Conservation (phyloP, 1,140 invertebrate species). For the Chrysomallon squamiferum region DNA sequence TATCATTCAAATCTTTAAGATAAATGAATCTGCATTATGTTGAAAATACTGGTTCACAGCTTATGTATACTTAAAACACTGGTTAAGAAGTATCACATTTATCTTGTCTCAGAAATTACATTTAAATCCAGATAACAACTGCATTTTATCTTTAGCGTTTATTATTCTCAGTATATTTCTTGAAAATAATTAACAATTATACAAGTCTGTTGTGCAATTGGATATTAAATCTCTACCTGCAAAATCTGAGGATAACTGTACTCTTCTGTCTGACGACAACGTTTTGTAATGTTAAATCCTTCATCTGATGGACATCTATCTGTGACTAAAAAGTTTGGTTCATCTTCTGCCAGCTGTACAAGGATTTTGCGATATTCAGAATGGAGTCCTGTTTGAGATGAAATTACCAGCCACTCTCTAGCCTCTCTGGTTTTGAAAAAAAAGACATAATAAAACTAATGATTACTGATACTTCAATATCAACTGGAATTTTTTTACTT, state of each 20-base stretch:
- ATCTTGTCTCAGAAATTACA: too few relatives aligned
- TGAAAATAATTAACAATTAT: too few relatives aligned
- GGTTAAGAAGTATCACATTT: too few relatives aligned
- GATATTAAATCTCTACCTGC: slow-evolving; percentile 66
- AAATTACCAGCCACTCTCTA: slow-evolving; percentile 71
- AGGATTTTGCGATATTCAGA: slow-evolving; percentile 76
- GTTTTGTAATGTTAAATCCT: slow-evolving; percentile 70
- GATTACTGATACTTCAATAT: neutral
- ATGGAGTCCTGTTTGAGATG: slow-evolving; percentile 84
- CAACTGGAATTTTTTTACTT: neutral
- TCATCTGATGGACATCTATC: slow-evolving; percentile 68
- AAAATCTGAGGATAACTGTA: slow-evolving; percentile 83
- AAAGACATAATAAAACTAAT: neutral
- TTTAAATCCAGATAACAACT: too few relatives aligned
- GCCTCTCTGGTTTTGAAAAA: slow-evolving; percentile 47
- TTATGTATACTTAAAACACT: too few relatives aligned
- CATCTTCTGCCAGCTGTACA: slow-evolving; percentile 66
- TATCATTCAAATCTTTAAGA: too few relatives aligned
- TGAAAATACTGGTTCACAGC: too few relatives aligned
- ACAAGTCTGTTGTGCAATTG: too few relatives aligned
- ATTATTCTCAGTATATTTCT: too few relatives aligned
- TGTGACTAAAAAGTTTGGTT: slow-evolving; percentile 67
- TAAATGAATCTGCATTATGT: too few relatives aligned
- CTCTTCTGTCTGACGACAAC: slow-evolving; percentile 67
- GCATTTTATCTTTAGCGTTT: too few relatives aligned